phyloP scores from a whole-genome alignment of 1,140 invertebrate genomes.

The Aradophagus sp. region DNA sequence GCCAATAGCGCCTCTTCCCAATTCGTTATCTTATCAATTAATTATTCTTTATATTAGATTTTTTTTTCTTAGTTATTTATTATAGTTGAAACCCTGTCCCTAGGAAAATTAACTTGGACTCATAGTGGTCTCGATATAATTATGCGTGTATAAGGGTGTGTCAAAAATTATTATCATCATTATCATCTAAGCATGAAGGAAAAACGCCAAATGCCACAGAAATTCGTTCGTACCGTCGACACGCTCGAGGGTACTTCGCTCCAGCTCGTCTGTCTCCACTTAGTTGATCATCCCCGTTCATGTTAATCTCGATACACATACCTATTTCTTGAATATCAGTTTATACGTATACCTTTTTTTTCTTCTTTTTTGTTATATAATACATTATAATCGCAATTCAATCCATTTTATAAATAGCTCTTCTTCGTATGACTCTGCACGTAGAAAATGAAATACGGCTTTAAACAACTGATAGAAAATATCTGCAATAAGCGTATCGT shows the following conservation, averaged over 20 bases:
- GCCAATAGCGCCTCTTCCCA: conserved; percentile 38
- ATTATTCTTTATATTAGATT: conserved; percentile 49
- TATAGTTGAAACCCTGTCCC: conserved; percentile 65
- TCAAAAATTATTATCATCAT: conserved; percentile 66
- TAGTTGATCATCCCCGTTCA: conserved; percentile 4
- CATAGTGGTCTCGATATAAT: conserved; percentile 63
- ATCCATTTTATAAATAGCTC: conserved; percentile 49
- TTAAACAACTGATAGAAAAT: conserved; percentile 49
- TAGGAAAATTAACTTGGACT: conserved; percentile 68
- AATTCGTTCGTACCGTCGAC: conserved; percentile 45
- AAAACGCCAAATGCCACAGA: conserved; percentile 66
- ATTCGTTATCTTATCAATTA: conserved; percentile 45
- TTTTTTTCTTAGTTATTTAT: conserved; percentile 57
- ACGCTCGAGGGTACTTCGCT: conserved; percentile 29
- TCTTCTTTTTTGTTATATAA: conserved; percentile 39
- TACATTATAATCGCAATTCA: conserved; percentile 48
- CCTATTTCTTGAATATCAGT: conserved; percentile 36
- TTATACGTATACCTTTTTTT: conserved; percentile 53
- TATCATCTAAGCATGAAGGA: conserved; percentile 68
- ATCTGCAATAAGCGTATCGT: conserved; percentile 56
- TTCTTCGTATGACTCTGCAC: conserved; percentile 40
- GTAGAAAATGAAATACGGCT: conserved; percentile 46
- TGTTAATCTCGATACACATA: conserved; percentile 34
- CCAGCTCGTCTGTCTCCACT: too few species aligned
- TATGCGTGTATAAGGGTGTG: conserved; percentile 64